Percentiles rank a stretch among this genome's conserved stretches.
Evolutionary conservation across 2,888 invertebrate species (phyloP).

Genomic region (Drosophila robusta): DNA sequence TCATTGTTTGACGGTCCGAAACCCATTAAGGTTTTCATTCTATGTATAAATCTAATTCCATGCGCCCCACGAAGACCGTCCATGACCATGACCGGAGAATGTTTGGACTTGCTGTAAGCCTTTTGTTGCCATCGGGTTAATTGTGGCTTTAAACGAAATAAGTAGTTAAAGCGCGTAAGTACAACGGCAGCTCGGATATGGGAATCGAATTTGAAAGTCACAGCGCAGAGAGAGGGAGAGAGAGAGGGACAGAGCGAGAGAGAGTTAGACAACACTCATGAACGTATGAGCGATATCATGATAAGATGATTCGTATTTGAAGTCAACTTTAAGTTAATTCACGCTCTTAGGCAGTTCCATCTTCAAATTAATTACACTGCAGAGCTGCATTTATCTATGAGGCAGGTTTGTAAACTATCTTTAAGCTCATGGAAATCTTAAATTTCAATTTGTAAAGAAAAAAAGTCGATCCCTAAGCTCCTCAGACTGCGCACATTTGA

Average conservation of each 20-base stretch:
- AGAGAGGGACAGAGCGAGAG: background rate
- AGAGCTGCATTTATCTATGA: too few species aligned
- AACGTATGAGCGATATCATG: background rate
- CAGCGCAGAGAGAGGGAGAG: conserved; percentile 4
- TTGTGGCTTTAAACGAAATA: conserved; percentile 49
- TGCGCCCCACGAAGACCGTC: conserved; percentile 57
- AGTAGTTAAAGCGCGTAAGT: conserved; percentile 51
- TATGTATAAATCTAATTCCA: conserved; percentile 64
- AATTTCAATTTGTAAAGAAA: too few species aligned
- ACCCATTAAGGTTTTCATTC: conserved; percentile 66
- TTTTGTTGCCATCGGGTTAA: conserved; percentile 59
- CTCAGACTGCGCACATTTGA: conserved; percentile 1
- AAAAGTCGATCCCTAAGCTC: background rate
- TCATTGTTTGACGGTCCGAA: conserved; percentile 68
- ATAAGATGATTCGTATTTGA: background rate
- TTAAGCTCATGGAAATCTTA: too few species aligned
- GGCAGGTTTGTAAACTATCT: too few species aligned
- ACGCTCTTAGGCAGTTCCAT: too few species aligned
- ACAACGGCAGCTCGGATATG: conserved; percentile 17
- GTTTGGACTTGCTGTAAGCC: conserved; percentile 60
- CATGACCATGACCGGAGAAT: conserved; percentile 59
- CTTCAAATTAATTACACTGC: too few species aligned
- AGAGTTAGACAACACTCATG: background rate
- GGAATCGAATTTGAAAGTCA: conserved; percentile 44
- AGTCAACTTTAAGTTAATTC: background rate